A percentile compares a stretch with the other conserved stretches of the same genome.
Conservation (phyloP, 2,888 invertebrate species). For the Strigamia transsilvanica region DNA sequence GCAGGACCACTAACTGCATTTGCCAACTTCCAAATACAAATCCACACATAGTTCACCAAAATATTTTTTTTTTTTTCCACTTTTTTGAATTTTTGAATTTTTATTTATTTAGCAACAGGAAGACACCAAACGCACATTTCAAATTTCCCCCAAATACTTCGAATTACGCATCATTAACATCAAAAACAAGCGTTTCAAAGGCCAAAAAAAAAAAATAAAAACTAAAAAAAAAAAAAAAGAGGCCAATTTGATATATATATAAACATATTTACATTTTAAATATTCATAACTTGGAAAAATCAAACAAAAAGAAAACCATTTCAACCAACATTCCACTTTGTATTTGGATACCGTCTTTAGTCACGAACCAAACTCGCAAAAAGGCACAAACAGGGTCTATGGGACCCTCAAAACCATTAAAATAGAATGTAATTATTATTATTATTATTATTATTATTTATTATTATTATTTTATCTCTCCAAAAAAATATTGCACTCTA, state of each 20-base stretch:
- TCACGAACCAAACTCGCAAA: constrained; percentile 24
- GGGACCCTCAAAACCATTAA: background rate
- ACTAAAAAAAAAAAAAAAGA: background rate
- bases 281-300: background rate
- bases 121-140: constrained; percentile 5
- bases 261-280: background rate
- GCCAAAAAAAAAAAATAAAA: background rate
- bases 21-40: constrained; percentile 1
- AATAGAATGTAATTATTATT: background rate
- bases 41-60: too few species aligned
- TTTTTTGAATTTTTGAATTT: background rate
- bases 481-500: constrained; percentile 33
- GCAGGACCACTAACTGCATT: background rate
- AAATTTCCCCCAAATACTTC: background rate
- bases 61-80: background rate
- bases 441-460: too few species aligned
- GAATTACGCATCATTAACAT: background rate
- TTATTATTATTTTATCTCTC: background rate
- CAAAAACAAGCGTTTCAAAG: background rate
- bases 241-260: background rate
- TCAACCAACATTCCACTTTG: constrained; percentile 1
- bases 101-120: background rate
- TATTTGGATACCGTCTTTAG: background rate
- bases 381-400: background rate
- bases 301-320: background rate